Conservation (phyloP, 2,888 invertebrate species). For the Nudaria mundana region DNA sequence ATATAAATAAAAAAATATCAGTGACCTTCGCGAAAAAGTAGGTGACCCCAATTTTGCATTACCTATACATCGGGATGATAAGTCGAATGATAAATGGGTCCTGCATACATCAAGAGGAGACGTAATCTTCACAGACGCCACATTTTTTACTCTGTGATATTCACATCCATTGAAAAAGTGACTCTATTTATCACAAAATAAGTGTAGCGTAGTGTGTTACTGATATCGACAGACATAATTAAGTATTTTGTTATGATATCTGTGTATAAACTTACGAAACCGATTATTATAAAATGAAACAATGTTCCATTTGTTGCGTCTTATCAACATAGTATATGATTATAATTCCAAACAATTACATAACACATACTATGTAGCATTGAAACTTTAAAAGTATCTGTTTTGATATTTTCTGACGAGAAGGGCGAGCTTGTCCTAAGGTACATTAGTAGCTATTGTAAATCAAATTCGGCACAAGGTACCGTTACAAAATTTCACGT, state of each 20-base stretch:
- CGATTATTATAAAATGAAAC: conserved; percentile 21
- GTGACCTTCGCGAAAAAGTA: conserved; percentile 73
- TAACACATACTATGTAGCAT: not conserved
- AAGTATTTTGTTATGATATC: conserved; percentile 29
- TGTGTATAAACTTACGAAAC: conserved; percentile 27
- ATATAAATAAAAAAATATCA: conserved; percentile 54
- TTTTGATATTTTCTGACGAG: not conserved
- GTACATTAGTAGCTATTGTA: too few relatives aligned
- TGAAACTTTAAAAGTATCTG: too few relatives aligned
- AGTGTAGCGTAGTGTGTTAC: not conserved
- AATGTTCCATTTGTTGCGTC: conserved; percentile 33
- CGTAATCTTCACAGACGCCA: conserved; percentile 17
- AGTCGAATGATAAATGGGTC: conserved; percentile 45
- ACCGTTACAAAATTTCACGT: too few relatives aligned
- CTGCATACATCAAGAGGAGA: conserved; percentile 30
- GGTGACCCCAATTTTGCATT: conserved; percentile 63
- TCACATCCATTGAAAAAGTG: not conserved
- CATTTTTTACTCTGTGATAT: not conserved
- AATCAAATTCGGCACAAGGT: too few relatives aligned
- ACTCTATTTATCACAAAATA: not conserved
- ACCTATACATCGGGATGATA: conserved; percentile 50
- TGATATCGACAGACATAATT: not conserved
- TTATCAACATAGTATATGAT: conserved; percentile 18
- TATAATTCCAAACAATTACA: conserved; percentile 13
- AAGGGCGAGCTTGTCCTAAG: too few relatives aligned